These are phyloP conservation scores for Orchesellides sinensis DNA, from an alignment of 2,888 invertebrate species.

Conservation along the genomic window DNA sequence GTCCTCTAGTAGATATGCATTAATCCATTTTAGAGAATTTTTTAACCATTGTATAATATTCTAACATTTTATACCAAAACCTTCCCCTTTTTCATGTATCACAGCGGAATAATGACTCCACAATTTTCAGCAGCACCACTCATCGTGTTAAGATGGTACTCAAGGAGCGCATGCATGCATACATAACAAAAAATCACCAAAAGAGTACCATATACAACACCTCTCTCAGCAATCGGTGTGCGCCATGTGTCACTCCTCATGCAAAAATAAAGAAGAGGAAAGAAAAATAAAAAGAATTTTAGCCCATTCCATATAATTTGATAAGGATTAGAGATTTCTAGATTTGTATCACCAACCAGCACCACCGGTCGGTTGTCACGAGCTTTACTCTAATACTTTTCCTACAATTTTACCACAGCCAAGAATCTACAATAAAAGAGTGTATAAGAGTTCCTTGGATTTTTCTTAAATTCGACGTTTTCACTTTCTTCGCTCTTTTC, in stretches of 20 bases:
- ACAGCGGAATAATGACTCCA: not conserved
- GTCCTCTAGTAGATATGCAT: not conserved
- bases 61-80: not conserved
- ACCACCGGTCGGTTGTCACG: conserved; percentile 38
- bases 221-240: not conserved
- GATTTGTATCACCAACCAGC: conserved; percentile 30
- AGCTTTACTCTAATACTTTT: conserved; percentile 21
- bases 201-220: not conserved
- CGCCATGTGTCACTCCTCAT: not conserved
- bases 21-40: not conserved
- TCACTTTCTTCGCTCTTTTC: conserved; percentile 4
- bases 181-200: not conserved
- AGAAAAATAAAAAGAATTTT: conserved; percentile 2
- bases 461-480: not conserved
- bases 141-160: conserved; percentile 14
- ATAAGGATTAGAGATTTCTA: conserved; percentile 34
- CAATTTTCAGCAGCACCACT: conserved; percentile 1
- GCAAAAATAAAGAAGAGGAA: not conserved
- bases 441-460: not conserved
- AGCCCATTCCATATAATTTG: conserved; percentile 29
- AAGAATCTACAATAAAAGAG: not conserved
- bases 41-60: not conserved
- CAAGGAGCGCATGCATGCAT: conserved; percentile 21
- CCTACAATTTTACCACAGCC: not conserved
- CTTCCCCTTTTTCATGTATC: not conserved